Percentiles rank a stretch among this genome's conserved stretches.
Evolutionary conservation across 1,140 invertebrate species (phyloP).

Genomic region (Lamellibrachia luymesi): DNA sequence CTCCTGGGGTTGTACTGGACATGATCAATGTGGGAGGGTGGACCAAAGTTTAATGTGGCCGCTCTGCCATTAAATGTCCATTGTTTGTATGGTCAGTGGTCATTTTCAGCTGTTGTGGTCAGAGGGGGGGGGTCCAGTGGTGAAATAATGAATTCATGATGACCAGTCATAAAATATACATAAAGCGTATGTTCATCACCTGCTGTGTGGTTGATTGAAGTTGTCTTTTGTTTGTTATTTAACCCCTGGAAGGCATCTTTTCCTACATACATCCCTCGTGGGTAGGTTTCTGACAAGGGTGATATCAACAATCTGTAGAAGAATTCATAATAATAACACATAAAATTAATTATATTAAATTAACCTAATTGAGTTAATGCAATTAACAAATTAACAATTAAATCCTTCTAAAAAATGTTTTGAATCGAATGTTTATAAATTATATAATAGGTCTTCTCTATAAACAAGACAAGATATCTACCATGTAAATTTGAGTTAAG

Average conservation of each 20-base stretch:
- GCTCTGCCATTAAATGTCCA: background rate
- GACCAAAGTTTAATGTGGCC: background rate
- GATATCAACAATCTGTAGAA: no score
- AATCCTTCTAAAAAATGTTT: background rate
- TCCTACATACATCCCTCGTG: background rate
- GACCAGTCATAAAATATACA: background rate
- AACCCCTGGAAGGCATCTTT: background rate
- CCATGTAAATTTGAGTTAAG: background rate
- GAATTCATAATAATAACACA: no score
- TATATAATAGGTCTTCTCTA: background rate
- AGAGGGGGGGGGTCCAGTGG: background rate
- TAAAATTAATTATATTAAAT: no score
- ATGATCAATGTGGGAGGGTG: background rate
- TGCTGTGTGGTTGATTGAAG: conserved; percentile 14
- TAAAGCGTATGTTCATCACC: background rate
- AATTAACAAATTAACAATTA: no score
- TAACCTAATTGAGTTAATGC: no score
- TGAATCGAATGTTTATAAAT: background rate
- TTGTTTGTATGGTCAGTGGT: background rate
- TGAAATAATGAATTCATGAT: background rate
- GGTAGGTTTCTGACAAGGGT: no score
- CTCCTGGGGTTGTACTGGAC: background rate
- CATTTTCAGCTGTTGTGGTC: background rate
- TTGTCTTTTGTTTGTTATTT: background rate
- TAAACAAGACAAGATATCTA: background rate